Base-by-base conservation (phyloP, 2,888 invertebrate species). In the Cerceris ruficornis region DNA sequence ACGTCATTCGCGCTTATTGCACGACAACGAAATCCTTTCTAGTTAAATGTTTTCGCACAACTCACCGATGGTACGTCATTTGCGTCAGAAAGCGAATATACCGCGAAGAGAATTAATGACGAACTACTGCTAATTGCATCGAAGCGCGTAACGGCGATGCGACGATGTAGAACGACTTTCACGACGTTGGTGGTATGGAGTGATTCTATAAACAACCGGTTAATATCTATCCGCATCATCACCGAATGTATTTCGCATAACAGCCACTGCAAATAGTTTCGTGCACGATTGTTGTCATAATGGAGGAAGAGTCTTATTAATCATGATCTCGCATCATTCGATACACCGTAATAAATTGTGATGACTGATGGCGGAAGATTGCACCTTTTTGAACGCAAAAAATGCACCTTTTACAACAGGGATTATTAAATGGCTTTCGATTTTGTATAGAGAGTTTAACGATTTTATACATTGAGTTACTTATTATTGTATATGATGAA, bases 121-220 rank as follows among this genome's bases (percentile, higher is more conserved):
- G 77, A 69, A 76, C 78, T 77, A 70, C 75, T 74, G 81, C 82
- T 88, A 88, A 88, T 88, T 88, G 88, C 81, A 81, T 79, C 75
- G 83, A 83, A 75, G 75, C 76, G 76, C 65, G 77, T 72, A 79
- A 71, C 59, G 54, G 28, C 11, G 52, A 64, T 50, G 17, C 52
- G 4, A 28, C 46, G 58, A 11, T 28, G 70, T 13, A 17, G 61
- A 67, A 14, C 61, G 67, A 72, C 72, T 81, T 73, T 73, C 77
- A 60, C 76, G 71, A 69, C 61, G 64, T 42, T 49, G 55, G 39
- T 28, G 52, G 52, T 49, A 39, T 39, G 55, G 59, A 8, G 43
- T 43, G 43, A 67, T 62, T 60, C 46, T 55, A 66, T 67, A 76
- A 71, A 76, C 71, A 71, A 72, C 55, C 62, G 54, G 39, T 17